A percentile compares a stretch with the other conserved stretches of the same genome.
phyloP scores from a whole-genome alignment of 30 jellyfish, hydroid and myxozoan genomes.

The Haliclystus octoradiatus region DNA sequence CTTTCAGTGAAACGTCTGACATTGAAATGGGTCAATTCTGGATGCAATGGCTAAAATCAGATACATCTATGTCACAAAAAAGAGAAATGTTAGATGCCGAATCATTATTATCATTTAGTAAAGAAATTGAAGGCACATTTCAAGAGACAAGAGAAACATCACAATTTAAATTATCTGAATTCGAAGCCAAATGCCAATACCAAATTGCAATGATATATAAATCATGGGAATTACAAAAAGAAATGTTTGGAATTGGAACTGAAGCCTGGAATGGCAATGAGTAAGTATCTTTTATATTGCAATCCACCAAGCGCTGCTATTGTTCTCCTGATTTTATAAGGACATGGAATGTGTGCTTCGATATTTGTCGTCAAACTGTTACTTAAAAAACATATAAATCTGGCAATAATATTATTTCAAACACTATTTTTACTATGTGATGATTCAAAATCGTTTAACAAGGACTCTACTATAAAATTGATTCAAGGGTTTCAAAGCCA shows the following conservation, averaged over 20 bases:
- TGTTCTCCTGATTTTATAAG: no score
- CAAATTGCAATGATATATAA: conserved; percentile 41
- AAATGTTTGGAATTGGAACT: conserved; percentile 60
- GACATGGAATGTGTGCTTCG: no score
- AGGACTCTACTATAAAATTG: no score
- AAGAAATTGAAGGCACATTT: conserved; percentile 30
- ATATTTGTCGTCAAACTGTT: no score
- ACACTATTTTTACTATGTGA: no score
- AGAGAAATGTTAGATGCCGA: conserved; percentile 29
- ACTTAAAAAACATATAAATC: no score
- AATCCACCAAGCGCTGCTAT: no score
- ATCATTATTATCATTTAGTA: conserved; percentile 60
- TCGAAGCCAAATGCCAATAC: conserved; percentile 24
- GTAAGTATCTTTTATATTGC: no score
- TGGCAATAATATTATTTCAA: no score
- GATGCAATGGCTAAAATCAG: conserved; percentile 73
- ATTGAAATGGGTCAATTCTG: conserved; percentile 61
- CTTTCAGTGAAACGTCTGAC: conserved; percentile 16
- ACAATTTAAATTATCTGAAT: conserved; percentile 17
- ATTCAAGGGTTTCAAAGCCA: no score
- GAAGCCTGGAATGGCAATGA: conserved; percentile 83
- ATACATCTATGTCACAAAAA: conserved; percentile 43
- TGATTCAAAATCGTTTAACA: no score
- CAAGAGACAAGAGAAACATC: conserved; percentile 55
- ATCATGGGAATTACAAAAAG: conserved; percentile 64